A percentile compares a stretch with the other conserved stretches of the same genome.
These are phyloP conservation scores for Drosophila dunni DNA, from an alignment of 1,140 invertebrate species.

Conservation along the genomic window DNA sequence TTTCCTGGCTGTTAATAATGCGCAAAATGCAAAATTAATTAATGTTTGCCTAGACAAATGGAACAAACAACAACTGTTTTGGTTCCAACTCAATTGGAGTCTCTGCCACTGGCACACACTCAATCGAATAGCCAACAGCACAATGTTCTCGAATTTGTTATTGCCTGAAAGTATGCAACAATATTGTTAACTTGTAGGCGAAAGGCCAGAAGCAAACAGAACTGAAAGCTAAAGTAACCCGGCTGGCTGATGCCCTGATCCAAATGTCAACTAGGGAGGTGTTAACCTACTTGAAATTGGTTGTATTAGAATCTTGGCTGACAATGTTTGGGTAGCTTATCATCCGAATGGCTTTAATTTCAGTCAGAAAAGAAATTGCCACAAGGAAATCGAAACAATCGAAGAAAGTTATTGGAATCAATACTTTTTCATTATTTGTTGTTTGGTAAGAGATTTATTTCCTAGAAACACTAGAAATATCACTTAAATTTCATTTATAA, in stretches of 20 bases:
- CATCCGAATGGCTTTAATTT: no score
- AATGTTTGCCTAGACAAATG: slow-evolving; percentile 44
- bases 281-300: no score
- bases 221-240: neutral
- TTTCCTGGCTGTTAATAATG: slow-evolving; percentile 48
- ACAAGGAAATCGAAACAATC: no score
- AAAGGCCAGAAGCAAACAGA: slow-evolving; percentile 1
- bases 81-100: neutral
- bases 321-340: no score
- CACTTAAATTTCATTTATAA: no score
- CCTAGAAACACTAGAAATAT: no score
- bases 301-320: no score
- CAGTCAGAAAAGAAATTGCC: no score
- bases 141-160: slow-evolving; percentile 2
- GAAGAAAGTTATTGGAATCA: no score
- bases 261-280: no score
- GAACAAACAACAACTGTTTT: slow-evolving; percentile 9
- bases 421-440: no score
- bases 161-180: slow-evolving; percentile 47
- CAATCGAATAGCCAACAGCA: slow-evolving; percentile 15
- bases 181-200: slow-evolving; percentile 5
- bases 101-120: slow-evolving; percentile 15
- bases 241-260: neutral
- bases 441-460: no score
- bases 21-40: slow-evolving; percentile 57